These are phyloP conservation scores for Triplophysa dalaica DNA, from an alignment of 2,113 vertebrate species.

Conservation along the genomic window DNA sequence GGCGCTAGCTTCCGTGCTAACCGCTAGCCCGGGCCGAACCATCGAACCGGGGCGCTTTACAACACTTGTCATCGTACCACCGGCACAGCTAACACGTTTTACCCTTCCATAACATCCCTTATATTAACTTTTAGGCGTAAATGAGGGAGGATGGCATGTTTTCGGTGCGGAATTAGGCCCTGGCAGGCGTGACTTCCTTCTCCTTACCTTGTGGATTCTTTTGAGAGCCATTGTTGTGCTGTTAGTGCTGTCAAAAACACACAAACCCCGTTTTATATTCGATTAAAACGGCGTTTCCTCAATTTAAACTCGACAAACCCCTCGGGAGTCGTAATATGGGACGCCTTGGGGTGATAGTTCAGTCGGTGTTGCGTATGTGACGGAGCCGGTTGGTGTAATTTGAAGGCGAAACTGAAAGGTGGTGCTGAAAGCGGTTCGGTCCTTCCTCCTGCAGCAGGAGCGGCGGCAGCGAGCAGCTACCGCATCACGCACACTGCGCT, in stretches of 20 bases:
- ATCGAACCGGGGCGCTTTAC: conserved; percentile 39
- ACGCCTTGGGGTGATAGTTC: conserved; percentile 53
- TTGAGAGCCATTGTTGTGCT: conserved; percentile 92
- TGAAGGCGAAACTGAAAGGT: conserved; percentile 75
- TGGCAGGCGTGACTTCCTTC: conserved; percentile 69
- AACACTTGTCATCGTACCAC: conserved; percentile 41
- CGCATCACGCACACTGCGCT: conserved; percentile 71
- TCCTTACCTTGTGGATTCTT: conserved; percentile 92
- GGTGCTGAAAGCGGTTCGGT: conserved; percentile 74
- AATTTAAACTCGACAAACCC: conserved; percentile 60
- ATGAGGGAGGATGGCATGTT: neutral
- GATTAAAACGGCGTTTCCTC: conserved; percentile 75
- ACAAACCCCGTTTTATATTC: conserved; percentile 65
- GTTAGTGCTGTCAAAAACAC: conserved; percentile 76
- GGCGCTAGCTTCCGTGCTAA: conserved; percentile 19
- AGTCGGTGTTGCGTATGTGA: conserved; percentile 50
- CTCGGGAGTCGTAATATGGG: conserved; percentile 58
- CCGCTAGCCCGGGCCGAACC: conserved; percentile 13
- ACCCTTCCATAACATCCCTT: neutral
- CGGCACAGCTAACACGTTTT: neutral
- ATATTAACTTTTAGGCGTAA: neutral
- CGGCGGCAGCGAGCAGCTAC: conserved; percentile 67
- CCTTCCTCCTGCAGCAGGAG: conserved; percentile 79
- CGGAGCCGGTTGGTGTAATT: conserved; percentile 56
- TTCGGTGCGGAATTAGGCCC: conserved; percentile 64